Percentiles rank a stretch among this genome's conserved stretches.
Evolutionary conservation across 1,140 invertebrate species (phyloP).

Genomic region (Hetaerina americana): DNA sequence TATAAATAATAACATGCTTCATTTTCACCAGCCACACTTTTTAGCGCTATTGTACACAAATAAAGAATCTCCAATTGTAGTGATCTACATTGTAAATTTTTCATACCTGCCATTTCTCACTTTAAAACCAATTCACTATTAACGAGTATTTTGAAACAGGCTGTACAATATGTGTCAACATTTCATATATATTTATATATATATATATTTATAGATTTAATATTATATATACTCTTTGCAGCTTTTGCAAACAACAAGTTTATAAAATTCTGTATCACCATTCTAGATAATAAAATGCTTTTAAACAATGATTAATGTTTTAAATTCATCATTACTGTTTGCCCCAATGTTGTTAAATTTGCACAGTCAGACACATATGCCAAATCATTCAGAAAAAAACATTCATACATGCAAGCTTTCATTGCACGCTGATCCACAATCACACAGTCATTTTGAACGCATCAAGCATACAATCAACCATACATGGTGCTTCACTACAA

Average conservation of each 20-base stretch:
- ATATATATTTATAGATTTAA: conserved; percentile 3
- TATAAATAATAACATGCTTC: not conserved
- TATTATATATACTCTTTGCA: conserved; percentile 3
- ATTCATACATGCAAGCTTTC: not conserved
- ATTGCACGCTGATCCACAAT: not conserved
- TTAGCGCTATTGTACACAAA: not conserved
- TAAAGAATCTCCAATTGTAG: not conserved
- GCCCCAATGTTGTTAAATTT: not conserved
- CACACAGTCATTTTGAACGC: not conserved
- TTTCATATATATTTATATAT: not conserved
- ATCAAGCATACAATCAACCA: not conserved
- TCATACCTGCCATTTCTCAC: not conserved
- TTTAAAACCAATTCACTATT: conserved; percentile 2
- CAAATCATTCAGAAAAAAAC: not conserved
- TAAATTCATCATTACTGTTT: not conserved
- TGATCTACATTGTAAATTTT: not conserved
- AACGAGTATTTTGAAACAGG: conserved; percentile 4
- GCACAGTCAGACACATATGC: not conserved
- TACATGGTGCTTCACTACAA: not conserved
- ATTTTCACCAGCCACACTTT: not conserved
- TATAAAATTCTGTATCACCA: conserved; percentile 4
- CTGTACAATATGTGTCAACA: conserved; percentile 1
- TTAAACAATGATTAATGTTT: conserved; percentile 5
- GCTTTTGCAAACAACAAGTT: conserved; percentile 4
- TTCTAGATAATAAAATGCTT: not conserved